A percentile compares a stretch with the other conserved stretches of the same genome.
Evolutionary conservation across 2,113 vertebrate genomes (phyloP).

Genomic region (Cyphomyrus discorhynchus): DNA sequence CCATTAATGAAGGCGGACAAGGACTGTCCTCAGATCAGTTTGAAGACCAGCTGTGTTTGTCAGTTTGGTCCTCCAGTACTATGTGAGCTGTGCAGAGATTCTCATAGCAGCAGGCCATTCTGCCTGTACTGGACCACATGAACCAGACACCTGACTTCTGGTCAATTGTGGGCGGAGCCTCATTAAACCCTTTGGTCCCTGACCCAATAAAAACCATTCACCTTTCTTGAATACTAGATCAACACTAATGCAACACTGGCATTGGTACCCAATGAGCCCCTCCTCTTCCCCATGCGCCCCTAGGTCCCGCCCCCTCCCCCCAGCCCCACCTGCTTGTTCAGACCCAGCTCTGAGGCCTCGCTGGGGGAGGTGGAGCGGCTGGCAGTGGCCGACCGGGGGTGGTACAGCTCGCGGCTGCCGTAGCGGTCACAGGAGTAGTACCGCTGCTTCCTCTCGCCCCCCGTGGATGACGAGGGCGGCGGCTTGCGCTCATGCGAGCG

Average conservation of each 20-base stretch:
- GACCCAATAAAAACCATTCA: background rate
- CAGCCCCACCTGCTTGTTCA: conserved; percentile 72
- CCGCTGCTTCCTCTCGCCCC: conserved; percentile 75
- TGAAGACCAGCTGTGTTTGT: background rate
- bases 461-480: conserved; percentile 67
- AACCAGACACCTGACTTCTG: background rate
- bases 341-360: conserved; percentile 61
- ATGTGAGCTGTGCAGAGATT: background rate
- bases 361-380: conserved; percentile 82
- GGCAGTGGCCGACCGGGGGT: conserved; percentile 69
- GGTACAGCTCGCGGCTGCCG: conserved; percentile 71
- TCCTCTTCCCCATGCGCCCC: background rate
- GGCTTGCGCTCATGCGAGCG: conserved; percentile 87
- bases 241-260: background rate
- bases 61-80: background rate
- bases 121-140: background rate
- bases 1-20: background rate
- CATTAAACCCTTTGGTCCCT: background rate
- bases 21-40: background rate
- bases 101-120: background rate
- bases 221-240: background rate
- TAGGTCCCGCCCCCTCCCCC: background rate
- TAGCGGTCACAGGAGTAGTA: conserved; percentile 95
- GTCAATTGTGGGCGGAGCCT: background rate
- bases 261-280: background rate